A percentile compares a stretch with the other conserved stretches of the same genome.
phyloP scores from a whole-genome alignment of 2,888 invertebrate genomes.

The Leptinotarsa haldemani region DNA sequence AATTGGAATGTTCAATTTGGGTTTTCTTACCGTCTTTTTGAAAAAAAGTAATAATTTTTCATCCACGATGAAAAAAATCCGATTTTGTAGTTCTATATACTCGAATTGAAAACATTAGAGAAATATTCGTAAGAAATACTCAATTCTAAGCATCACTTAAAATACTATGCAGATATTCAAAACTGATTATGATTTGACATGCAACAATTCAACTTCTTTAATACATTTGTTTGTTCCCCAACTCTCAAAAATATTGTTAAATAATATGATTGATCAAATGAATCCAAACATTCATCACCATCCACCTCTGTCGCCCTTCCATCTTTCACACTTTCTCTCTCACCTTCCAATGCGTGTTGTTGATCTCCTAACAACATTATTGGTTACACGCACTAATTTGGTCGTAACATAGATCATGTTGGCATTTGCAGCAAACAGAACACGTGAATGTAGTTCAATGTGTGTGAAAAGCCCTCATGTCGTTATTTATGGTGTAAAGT shows the following conservation, averaged over 20 bases:
- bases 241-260: no score
- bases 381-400: constrained; percentile 44
- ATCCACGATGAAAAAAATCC: rapidly evolving
- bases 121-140: no score
- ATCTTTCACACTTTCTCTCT: constrained; percentile 7
- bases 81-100: no score
- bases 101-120: no score
- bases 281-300: not conserved
- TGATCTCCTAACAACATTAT: constrained; percentile 27
- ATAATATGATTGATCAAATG: not conserved
- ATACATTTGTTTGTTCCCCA: no score
- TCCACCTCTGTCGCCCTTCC: not conserved
- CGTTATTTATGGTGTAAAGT: constrained; percentile 53
- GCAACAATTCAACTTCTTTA: no score
- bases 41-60: no score
- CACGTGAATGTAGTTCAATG: constrained; percentile 36
- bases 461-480: constrained; percentile 43
- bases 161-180: no score
- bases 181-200: no score
- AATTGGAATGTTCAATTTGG: no score
- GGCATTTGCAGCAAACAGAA: constrained; percentile 28
- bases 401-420: constrained; percentile 41
- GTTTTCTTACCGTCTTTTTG: no score
- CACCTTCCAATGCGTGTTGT: constrained; percentile 12
- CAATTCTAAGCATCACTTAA: no score